Evolutionary conservation across 30 jellyfish, hydroid and myxozoan species (phyloP), one percentile per base, ranked within the genome.

Genomic region (Aurelia sp.): DNA sequence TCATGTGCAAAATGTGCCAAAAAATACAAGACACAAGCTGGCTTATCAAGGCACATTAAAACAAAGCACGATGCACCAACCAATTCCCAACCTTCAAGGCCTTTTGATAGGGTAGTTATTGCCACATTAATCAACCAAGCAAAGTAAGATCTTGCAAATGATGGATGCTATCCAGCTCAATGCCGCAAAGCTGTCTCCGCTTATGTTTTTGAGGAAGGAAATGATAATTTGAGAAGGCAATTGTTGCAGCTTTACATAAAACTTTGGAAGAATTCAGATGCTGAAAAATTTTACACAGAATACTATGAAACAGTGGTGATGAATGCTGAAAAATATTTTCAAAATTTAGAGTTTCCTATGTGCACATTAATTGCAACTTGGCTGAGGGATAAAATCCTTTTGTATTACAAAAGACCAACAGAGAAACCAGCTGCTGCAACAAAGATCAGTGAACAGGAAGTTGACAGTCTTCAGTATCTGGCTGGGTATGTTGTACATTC

Each of bases 401-500:
- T 10, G 18, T 15, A 58, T 58, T 72, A 17, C 27, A 35, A 72
- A 52, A 72, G 11, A 72, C 83, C 83, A 7, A 22, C 63, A 3
- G 67, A 72, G 71, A 68, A 72, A 72, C 16, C 41, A 17, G 89
- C 76, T 63, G 89, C 63, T 63, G 68, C 76, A 44, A 78, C 60
- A 66, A 16, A 63, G 48, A 78, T 78, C 50, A 27, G 51, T 57
- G 77, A 78, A 63, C 89, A 58, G 30, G 89, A 63, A 63, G 20
- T 78, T 7, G 89, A 40, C 48, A 58, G 89, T 44, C 52, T 78
- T 52, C 89, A 63, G 60, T 78, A 78, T 48, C 62, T 78, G 44
- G 79, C 89, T 60, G 89, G 89, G 27, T 59, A 78, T 78, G 89
- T 78, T 22, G 63, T 78, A 5, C 89, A 78, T 40, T 78, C 89